A percentile compares a stretch with the other conserved stretches of the same genome.
These are phyloP conservation scores for Oasisia sp. DNA, from an alignment of 2,888 invertebrate species.

Conservation along the genomic window DNA sequence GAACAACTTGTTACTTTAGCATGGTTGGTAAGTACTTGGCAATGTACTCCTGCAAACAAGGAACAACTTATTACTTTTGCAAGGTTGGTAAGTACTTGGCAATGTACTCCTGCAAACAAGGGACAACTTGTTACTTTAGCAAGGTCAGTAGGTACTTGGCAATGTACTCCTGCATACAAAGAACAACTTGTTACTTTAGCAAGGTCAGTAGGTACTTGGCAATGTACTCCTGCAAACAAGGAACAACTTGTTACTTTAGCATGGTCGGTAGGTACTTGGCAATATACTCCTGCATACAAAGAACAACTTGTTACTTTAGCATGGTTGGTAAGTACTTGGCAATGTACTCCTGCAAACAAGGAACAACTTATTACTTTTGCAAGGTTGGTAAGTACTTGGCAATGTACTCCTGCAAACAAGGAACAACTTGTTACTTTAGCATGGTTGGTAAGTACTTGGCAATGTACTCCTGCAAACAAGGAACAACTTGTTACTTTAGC, in stretches of 20 bases:
- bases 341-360: neutral
- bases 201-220: conserved; percentile 99
- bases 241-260: conserved; percentile 95
- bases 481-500: neutral
- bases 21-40: conserved; percentile 99
- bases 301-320: no score
- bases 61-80: conserved; percentile 76
- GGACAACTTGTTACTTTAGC: conserved; percentile 97
- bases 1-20: conserved; percentile 95
- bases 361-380: conserved; percentile 99
- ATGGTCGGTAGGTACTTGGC: conserved; percentile 99
- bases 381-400: conserved; percentile 99
- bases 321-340: neutral
- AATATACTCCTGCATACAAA: conserved; percentile 83
- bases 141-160: conserved; percentile 99
- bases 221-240: conserved; percentile 85
- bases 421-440: neutral
- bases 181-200: conserved; percentile 76
- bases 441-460: neutral
- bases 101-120: conserved; percentile 85
- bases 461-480: neutral
- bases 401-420: conserved; percentile 83
- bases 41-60: conserved; percentile 83
- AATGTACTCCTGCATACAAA: conserved; percentile 83
- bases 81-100: conserved; percentile 99